These are phyloP conservation scores for Solen grandis DNA, from an alignment of 1,140 invertebrate species.

Conservation along the genomic window DNA sequence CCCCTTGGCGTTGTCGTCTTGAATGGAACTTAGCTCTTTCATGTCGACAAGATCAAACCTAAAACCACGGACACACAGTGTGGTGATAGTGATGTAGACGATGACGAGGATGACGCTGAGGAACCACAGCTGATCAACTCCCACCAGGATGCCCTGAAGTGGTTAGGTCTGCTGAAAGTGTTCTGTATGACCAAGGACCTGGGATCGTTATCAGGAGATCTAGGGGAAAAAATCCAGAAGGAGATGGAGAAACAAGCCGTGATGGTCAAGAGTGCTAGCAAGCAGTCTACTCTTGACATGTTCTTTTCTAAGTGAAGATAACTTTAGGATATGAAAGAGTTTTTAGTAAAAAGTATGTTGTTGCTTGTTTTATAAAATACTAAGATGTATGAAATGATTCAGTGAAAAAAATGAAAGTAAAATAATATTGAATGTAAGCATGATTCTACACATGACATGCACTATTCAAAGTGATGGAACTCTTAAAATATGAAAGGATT, in stretches of 20 bases:
- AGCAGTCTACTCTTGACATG: background rate
- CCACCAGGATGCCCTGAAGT: background rate
- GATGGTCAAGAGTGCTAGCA: background rate
- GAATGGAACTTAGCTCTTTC: no score
- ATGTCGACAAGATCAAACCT: background rate
- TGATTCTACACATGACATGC: no score
- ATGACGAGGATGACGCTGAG: slow-evolving; percentile 8
- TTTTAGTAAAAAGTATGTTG: no score
- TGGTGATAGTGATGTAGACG: no score
- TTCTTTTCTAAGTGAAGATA: background rate
- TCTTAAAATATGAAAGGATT: no score
- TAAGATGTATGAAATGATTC: no score
- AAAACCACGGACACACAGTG: background rate
- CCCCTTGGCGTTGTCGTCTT: no score
- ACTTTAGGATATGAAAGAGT: background rate
- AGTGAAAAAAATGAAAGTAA: no score
- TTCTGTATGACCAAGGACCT: slow-evolving; percentile 9
- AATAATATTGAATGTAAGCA: no score
- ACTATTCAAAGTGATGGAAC: no score
- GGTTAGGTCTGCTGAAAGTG: background rate
- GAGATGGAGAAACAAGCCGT: background rate
- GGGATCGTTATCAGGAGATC: background rate
- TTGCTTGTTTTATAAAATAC: no score
- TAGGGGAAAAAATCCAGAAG: background rate
- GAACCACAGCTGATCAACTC: background rate